These are phyloP conservation scores for Melolontha melolontha DNA, from an alignment of 2,888 invertebrate genomes.

Conservation along the genomic window DNA sequence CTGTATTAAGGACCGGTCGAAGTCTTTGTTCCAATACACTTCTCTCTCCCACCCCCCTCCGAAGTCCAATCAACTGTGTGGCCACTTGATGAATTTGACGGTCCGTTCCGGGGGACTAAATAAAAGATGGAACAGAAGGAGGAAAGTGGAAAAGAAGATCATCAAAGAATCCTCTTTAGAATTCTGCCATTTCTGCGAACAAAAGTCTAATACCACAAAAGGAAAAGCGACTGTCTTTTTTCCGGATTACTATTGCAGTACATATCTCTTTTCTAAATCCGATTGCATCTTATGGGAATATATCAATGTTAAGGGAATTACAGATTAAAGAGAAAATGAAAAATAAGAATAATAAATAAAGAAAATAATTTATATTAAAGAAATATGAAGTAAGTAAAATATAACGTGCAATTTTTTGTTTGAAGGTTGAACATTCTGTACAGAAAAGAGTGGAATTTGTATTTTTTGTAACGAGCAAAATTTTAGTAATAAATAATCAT, in stretches of 20 bases:
- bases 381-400: background rate
- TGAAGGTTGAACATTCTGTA: no score
- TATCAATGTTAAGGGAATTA: conserved; percentile 30
- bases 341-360: conserved; percentile 1
- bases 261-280: conserved; percentile 27
- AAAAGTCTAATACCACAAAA: conserved; percentile 34
- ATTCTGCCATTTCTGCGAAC: conserved; percentile 26
- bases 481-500: no score
- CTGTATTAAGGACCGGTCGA: conserved; percentile 44
- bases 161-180: conserved; percentile 31
- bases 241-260: conserved; percentile 23
- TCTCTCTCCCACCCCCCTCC: conserved; percentile 20
- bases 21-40: conserved; percentile 41
- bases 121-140: conserved; percentile 7
- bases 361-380: background rate
- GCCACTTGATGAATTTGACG: conserved; percentile 47
- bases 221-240: conserved; percentile 20
- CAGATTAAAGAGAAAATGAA: conserved; percentile 12
- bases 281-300: conserved; percentile 4
- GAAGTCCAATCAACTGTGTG: conserved; percentile 47
- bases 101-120: conserved; percentile 16
- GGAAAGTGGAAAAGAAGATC: conserved; percentile 22
- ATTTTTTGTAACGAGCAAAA: no score
- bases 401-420: no score
- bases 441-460: no score